Conservation (phyloP, 1,140 invertebrate genomes). For the Pseudomyrmex cubaensis region DNA sequence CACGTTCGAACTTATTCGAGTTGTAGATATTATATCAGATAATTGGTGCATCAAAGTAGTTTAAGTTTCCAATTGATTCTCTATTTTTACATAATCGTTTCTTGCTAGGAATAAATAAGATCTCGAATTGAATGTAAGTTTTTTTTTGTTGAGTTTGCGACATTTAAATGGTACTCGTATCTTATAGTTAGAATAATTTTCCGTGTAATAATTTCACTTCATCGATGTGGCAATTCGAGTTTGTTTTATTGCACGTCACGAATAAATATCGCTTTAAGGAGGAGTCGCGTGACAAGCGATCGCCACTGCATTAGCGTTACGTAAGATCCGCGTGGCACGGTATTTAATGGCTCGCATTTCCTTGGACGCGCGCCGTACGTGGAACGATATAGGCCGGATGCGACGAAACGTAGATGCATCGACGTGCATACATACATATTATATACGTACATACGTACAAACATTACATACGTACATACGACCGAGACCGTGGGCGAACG, state of each 20-base stretch:
- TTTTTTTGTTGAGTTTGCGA: too few species aligned
- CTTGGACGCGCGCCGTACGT: slow-evolving; percentile 28
- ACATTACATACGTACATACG: not conserved
- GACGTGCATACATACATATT: not conserved
- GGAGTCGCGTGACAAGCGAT: slow-evolving; percentile 48
- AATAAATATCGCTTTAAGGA: slow-evolving; percentile 32
- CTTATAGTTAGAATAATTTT: not conserved
- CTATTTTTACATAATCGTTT: too few species aligned
- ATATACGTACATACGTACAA: too few species aligned
- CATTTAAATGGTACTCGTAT: not conserved
- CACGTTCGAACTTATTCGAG: too few species aligned
- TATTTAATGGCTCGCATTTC: slow-evolving; percentile 52
- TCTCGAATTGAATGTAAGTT: too few species aligned
- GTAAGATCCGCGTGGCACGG: slow-evolving; percentile 38
- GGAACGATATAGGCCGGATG: slow-evolving; percentile 41
- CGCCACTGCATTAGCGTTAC: slow-evolving; percentile 28
- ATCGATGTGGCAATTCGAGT: not conserved
- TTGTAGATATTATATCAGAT: too few species aligned
- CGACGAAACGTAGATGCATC: slow-evolving; percentile 56
- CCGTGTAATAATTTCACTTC: not conserved
- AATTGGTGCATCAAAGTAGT: too few species aligned
- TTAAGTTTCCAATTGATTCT: too few species aligned
- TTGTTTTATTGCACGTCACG: slow-evolving; percentile 7
- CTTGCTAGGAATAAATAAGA: too few species aligned
- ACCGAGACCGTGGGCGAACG: slow-evolving; percentile 67